Percentiles rank a stretch among this genome's conserved stretches.
Conservation (phyloP, 2,888 invertebrate species). For the Ophonus ardosiacus region DNA sequence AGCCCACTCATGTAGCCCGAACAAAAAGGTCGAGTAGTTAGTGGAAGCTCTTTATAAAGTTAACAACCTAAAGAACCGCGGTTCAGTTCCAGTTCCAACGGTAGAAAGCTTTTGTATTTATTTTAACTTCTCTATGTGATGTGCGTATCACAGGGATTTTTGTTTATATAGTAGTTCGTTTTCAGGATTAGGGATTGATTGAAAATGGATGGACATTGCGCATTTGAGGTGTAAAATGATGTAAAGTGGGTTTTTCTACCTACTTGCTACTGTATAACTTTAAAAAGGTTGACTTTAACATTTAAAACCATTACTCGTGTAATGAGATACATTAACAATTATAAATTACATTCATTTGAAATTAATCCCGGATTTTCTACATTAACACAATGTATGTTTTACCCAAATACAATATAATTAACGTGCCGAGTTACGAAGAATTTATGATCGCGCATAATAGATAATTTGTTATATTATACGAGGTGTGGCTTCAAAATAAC, state of each 20-base stretch:
- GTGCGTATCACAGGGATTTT: conserved; percentile 46
- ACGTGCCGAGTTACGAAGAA: no score
- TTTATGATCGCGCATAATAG: no score
- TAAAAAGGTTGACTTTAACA: not conserved
- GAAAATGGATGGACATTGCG: not conserved
- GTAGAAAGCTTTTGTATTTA: conserved; percentile 45
- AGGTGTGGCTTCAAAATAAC: no score
- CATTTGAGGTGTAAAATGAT: conserved; percentile 16
- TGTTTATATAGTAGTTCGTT: conserved; percentile 28
- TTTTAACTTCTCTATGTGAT: conserved; percentile 38
- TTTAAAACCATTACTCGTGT: not conserved
- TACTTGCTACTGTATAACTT: not conserved
- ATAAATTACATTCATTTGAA: no score
- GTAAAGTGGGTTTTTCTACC: conserved; percentile 20
- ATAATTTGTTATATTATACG: no score
- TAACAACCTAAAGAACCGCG: conserved; percentile 36
- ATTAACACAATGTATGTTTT: no score
- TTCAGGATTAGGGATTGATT: conserved; percentile 12
- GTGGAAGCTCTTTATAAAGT: conserved; percentile 15
- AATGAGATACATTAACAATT: not conserved
- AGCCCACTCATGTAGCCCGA: not conserved
- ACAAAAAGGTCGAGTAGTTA: conserved; percentile 2
- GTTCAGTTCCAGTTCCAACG: not conserved
- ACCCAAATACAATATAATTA: no score
- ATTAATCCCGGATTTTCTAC: no score